Evolutionary conservation across 2,888 invertebrate genomes (phyloP).

Genomic region (Plemyria rubiginata): DNA sequence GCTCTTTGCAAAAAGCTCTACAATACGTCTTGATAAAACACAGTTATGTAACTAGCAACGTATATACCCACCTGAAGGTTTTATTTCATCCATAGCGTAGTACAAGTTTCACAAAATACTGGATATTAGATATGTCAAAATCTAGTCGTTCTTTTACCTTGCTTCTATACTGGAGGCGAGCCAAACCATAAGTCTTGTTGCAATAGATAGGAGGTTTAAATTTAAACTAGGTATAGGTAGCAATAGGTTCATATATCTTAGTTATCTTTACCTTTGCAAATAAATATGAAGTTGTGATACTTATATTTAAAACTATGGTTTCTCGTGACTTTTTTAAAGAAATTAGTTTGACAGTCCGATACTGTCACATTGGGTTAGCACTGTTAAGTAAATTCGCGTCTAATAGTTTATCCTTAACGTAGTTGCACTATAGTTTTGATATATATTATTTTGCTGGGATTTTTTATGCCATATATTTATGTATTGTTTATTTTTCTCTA

Average conservation of each 20-base stretch:
- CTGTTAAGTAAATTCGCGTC: too few species aligned
- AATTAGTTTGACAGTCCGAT: too few species aligned
- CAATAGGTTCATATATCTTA: slow-evolving; percentile 11
- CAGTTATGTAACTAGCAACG: too few species aligned
- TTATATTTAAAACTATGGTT: background rate
- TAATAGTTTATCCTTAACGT: too few species aligned
- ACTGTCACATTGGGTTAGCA: too few species aligned
- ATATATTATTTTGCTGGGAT: too few species aligned
- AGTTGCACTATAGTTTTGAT: too few species aligned
- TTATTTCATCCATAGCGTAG: slow-evolving; percentile 17
- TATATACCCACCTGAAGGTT: background rate
- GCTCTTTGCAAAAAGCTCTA: too few species aligned
- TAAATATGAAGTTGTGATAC: background rate
- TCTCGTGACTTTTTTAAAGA: background rate
- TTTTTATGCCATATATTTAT: too few species aligned
- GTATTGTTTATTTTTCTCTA: too few species aligned
- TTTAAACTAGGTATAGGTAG: slow-evolving; percentile 35
- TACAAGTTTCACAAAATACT: slow-evolving; percentile 37
- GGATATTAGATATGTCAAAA: slow-evolving; percentile 50
- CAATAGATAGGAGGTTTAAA: slow-evolving; percentile 53
- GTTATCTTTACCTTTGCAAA: slow-evolving; percentile 6
- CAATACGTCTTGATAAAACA: too few species aligned
- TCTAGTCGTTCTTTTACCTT: slow-evolving; percentile 52
- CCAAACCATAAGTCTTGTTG: slow-evolving; percentile 55
- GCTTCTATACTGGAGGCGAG: slow-evolving; percentile 49